These are phyloP conservation scores for Sarcophaga caerulescens DNA, from an alignment of 2,888 invertebrate genomes.

Conservation along the genomic window DNA sequence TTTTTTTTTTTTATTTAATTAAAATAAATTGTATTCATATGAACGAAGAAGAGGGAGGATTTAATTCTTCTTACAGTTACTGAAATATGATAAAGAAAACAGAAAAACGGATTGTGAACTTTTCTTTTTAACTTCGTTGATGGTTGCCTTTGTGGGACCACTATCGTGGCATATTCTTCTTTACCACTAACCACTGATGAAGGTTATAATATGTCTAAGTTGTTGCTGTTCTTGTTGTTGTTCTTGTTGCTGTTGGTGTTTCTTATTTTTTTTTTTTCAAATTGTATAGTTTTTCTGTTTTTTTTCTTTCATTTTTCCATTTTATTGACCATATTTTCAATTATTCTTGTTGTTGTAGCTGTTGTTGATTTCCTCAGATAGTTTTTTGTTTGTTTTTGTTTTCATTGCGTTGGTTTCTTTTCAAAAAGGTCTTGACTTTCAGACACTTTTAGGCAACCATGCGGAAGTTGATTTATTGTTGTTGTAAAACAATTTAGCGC, in stretches of 20 bases:
- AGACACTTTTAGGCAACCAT: slow-evolving; percentile 72
- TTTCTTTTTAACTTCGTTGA: neutral
- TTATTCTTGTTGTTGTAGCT: neutral
- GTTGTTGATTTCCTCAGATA: slow-evolving; percentile 6
- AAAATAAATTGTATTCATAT: too few relatives aligned
- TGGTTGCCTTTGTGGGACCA: neutral
- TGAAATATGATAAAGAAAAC: neutral
- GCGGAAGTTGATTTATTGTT: slow-evolving; percentile 79
- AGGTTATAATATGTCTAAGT: neutral
- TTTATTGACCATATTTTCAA: slow-evolving; percentile 9
- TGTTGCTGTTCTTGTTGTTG: neutral
- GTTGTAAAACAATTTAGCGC: slow-evolving; percentile 47
- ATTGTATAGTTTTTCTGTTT: neutral
- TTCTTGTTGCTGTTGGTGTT: neutral
- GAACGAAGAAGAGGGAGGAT: too few relatives aligned
- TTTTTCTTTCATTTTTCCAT: neutral
- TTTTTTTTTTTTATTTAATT: too few relatives aligned
- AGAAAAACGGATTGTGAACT: neutral
- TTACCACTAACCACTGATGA: neutral
- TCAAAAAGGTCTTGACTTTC: slow-evolving; percentile 46
- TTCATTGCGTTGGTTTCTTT: slow-evolving; percentile 9
- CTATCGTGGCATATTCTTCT: neutral
- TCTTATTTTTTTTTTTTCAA: neutral
- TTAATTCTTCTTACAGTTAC: too few relatives aligned
- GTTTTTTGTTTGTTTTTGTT: neutral